Evolutionary conservation across 64 coral and sea anemone species (phyloP).

Genomic region (Montipora efflorescens): DNA sequence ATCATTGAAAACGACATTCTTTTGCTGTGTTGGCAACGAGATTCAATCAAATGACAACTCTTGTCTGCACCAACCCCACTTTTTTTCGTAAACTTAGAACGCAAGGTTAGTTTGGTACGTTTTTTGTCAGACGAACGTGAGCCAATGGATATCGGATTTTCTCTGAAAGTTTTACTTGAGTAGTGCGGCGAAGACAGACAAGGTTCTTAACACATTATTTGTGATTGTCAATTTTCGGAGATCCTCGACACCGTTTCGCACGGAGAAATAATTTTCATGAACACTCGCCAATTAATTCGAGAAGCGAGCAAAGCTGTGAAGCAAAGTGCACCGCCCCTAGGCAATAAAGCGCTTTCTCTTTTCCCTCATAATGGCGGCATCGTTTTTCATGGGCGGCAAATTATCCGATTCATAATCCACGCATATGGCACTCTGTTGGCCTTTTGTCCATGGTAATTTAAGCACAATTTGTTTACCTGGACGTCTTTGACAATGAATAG

Average conservation of each 20-base stretch:
- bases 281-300: conserved; percentile 40
- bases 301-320: conserved; percentile 78
- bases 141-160: too few relatives aligned
- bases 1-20: conserved; percentile 90
- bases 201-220: too few relatives aligned
- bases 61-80: not conserved
- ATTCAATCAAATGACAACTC: conserved; percentile 45
- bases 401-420: conserved; percentile 74
- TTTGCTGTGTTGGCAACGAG: conserved; percentile 72
- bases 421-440: conserved; percentile 77
- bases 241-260: conserved; percentile 9
- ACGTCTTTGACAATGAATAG: conserved; percentile 56
- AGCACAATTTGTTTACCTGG: conserved; percentile 84
- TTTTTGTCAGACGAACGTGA: too few relatives aligned
- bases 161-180: too few relatives aligned
- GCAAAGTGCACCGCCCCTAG: conserved; percentile 86
- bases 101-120: not conserved
- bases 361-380: conserved; percentile 77
- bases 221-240: too few relatives aligned
- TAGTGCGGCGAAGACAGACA: too few relatives aligned
- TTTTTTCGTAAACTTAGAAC: not conserved
- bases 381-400: conserved; percentile 70
- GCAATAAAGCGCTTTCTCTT: conserved; percentile 58
- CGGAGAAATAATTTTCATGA: not conserved
- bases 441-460: conserved; percentile 98